Evolutionary conservation across 2,888 invertebrate genomes (phyloP), one percentile per base, ranked within the genome.

Genomic region (Eupithecia abbreviata): DNA sequence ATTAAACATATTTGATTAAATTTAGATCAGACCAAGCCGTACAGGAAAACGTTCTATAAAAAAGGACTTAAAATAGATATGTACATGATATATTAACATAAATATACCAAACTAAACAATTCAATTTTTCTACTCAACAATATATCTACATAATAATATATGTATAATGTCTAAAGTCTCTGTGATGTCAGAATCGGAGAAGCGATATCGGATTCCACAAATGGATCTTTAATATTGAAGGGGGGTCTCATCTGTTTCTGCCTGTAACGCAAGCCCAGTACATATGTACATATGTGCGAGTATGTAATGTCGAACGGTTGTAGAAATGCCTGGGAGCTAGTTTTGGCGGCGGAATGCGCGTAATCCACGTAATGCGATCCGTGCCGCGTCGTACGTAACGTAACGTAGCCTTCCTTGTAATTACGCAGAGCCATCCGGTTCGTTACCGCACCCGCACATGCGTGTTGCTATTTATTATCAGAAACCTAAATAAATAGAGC

Each of bases 401-500:
- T 79, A 79, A 81, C 66, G 66, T 18, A 58, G 18, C 73, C 75
- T 82, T 82, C 80, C 71, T 79, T 81, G 67, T 78, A 79, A 79
- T 80, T 79, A 82, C 69, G 73, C 73, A 65, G 74, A 67, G 51
- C 68, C 71, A 73, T 74, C 76, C 75, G 76, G 78, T 66, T 74
- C 73, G 74, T 78, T 78, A 74, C 78, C 71, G 68, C 68, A 45
- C 10, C 15, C n/a, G 42, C 62, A 62, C 30, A 15, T 18, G 42
- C 66, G 42, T 66, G 66, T 4, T 7, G 41, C 66, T 42, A 66
- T 66, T 66, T 42, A 66, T 15, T 42, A 66, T 18, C 45, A n/a
- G 45, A 10, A 45, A 10, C 43, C 68, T 42, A n/a, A 43, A 68
- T 68, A 45, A 68, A 42, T 42, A n/a, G 4, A 45, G 10, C 68